Percentiles rank a stretch among this genome's conserved stretches.
phyloP scores from a whole-genome alignment of 2,797 vertebrate genomes.

The Sebastiscus tertius region DNA sequence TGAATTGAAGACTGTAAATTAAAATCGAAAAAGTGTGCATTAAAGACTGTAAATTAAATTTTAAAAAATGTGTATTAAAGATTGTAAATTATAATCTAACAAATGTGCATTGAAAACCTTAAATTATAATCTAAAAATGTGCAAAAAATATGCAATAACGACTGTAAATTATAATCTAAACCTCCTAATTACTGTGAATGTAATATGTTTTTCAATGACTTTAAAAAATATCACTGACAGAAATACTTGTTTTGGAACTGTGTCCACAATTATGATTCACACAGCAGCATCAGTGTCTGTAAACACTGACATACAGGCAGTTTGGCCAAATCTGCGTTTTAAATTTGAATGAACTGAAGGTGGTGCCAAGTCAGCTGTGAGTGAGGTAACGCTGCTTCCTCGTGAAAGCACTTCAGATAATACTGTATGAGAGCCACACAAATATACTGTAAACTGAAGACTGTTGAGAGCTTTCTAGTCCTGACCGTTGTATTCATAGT shows the following conservation, averaged over 20 bases:
- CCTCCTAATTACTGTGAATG: background rate
- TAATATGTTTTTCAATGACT: constrained; percentile 4
- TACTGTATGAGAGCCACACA: background rate
- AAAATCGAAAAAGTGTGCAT: no score
- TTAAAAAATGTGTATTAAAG: no score
- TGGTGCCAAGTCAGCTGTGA: constrained; percentile 56
- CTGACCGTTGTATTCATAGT: constrained; percentile 9
- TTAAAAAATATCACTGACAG: background rate
- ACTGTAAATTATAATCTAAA: background rate
- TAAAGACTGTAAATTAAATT: no score
- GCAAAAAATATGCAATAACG: no score
- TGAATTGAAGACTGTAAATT: no score
- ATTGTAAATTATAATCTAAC: no score
- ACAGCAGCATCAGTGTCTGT: constrained; percentile 29
- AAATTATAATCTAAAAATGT: no score
- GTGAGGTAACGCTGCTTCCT: constrained; percentile 35
- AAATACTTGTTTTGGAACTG: background rate
- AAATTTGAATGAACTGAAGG: constrained; percentile 60
- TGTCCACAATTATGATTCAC: constrained; percentile 27
- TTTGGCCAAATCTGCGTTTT: constrained; percentile 50
- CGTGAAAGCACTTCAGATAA: constrained; percentile 8
- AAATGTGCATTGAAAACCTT: no score
- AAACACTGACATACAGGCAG: constrained; percentile 31
- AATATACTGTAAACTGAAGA: background rate
- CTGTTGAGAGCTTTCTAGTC: constrained; percentile 5